Evolutionary conservation across 2,113 vertebrate species (phyloP).

Genomic region (Carlito syrichta): DNA sequence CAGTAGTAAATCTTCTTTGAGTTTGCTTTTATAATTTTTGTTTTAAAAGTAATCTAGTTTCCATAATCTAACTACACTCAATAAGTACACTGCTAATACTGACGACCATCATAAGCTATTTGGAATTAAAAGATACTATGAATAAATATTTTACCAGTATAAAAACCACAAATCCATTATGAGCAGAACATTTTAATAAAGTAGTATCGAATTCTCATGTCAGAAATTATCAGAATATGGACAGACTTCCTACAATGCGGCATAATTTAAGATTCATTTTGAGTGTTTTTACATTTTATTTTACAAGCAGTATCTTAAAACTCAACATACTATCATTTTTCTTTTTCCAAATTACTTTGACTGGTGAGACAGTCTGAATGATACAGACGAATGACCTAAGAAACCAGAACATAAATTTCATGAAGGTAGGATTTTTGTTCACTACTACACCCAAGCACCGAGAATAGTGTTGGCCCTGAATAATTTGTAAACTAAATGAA

Average conservation of each 20-base stretch:
- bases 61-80: neutral
- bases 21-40: constrained; percentile 20
- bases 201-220: neutral
- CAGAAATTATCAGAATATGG: constrained; percentile 11
- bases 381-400: neutral
- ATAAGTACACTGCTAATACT: neutral
- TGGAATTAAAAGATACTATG: neutral
- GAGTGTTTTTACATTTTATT: neutral
- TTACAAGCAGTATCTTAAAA: neutral
- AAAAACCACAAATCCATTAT: constrained; percentile 8
- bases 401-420: neutral
- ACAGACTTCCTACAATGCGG: neutral
- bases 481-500: neutral
- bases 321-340: neutral
- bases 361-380: neutral
- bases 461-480: neutral
- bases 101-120: neutral
- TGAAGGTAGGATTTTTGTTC: neutral
- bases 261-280: constrained; percentile 23
- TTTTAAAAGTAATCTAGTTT: constrained; percentile 18
- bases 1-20: neutral
- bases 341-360: neutral
- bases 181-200: constrained; percentile 39
- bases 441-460: neutral
- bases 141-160: constrained; percentile 28